A percentile compares a stretch with the other conserved stretches of the same genome.
Evolutionary conservation across 2,888 invertebrate species (phyloP).

Genomic region (Seira sanloemensis): DNA sequence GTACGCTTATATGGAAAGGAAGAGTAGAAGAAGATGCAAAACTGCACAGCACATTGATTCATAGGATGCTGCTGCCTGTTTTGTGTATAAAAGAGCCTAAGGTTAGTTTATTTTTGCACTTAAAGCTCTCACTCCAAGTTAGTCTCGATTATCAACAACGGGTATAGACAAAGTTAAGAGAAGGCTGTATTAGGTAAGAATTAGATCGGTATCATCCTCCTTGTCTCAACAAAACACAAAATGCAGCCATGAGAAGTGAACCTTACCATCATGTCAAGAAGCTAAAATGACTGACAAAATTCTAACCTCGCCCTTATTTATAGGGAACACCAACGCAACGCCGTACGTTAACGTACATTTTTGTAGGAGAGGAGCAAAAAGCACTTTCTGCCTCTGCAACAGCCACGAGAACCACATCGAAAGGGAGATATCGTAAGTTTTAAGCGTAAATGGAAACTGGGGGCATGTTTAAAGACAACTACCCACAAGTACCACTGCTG

Average conservation of each 20-base stretch:
- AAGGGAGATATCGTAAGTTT: neutral
- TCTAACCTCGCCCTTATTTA: slow-evolving; percentile 51
- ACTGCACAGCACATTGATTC: neutral
- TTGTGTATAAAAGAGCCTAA: neutral
- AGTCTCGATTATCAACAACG: neutral
- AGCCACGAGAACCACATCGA: neutral
- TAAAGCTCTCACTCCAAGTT: neutral
- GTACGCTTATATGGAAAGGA: neutral
- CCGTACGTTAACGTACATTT: neutral
- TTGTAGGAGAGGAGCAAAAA: neutral
- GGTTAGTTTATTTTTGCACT: neutral
- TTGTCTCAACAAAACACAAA: neutral
- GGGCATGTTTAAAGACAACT: slow-evolving; percentile 6
- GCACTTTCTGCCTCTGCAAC: neutral
- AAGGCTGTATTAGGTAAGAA: no score
- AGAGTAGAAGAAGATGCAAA: neutral
- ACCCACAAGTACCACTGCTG: neutral
- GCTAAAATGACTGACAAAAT: slow-evolving; percentile 45
- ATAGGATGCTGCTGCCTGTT: no score
- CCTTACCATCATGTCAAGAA: slow-evolving; percentile 41
- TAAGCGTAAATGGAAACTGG: neutral
- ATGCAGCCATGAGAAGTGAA: slow-evolving; percentile 24
- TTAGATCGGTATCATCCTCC: neutral
- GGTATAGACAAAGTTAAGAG: neutral
- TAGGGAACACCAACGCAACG: slow-evolving; percentile 38